These are phyloP conservation scores for Propithecus coquereli DNA, from an alignment of 2,113 vertebrate species.

Conservation along the genomic window DNA sequence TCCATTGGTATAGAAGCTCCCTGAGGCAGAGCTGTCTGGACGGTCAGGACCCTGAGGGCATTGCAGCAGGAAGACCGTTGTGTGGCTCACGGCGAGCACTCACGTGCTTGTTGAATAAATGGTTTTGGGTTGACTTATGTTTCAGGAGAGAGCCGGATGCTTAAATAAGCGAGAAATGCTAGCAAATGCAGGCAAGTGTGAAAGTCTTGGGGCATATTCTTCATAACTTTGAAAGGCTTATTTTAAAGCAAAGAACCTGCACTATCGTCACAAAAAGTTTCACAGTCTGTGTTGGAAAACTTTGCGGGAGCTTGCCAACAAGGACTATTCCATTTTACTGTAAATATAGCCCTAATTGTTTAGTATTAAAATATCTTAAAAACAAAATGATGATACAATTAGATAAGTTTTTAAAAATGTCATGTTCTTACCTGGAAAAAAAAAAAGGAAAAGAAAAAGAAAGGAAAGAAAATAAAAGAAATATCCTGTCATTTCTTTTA, in stretches of 20 bases:
- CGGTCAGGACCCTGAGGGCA: background rate
- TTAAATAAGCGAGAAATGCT: background rate
- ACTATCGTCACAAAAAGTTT: background rate
- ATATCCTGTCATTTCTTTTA: background rate
- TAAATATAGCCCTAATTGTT: background rate
- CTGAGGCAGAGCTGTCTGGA: background rate
- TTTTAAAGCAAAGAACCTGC: background rate
- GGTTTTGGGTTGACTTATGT: background rate
- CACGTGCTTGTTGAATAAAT: background rate
- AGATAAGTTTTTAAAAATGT: background rate
- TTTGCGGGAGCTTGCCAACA: background rate
- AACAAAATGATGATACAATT: background rate
- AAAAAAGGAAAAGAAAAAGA: background rate
- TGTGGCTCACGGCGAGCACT: rapidly evolving
- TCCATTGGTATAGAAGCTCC: background rate
- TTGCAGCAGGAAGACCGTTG: rapidly evolving
- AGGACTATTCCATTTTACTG: background rate
- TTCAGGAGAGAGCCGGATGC: background rate
- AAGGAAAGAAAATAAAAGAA: background rate
- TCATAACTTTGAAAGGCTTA: background rate
- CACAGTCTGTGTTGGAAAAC: background rate
- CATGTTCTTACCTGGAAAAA: background rate
- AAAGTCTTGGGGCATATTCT: background rate
- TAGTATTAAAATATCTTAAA: background rate
- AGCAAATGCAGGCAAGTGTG: background rate